Percentiles rank a stretch among this genome's conserved stretches.
Evolutionary conservation across 2,113 vertebrate genomes (phyloP).

Genomic region (Vireo altiloquus): DNA sequence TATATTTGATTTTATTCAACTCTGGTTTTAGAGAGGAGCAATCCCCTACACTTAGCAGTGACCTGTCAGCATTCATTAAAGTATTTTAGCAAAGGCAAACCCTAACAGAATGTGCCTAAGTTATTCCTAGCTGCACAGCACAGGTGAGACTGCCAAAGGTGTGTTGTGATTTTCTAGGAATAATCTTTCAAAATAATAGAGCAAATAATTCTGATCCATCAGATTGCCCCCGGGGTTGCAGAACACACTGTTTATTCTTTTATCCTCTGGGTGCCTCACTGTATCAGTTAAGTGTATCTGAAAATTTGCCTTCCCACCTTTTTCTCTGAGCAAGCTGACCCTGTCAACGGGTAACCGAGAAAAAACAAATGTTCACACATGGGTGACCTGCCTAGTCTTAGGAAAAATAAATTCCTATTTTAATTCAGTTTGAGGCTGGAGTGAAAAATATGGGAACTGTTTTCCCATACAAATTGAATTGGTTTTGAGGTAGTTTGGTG

Average conservation of each 20-base stretch:
- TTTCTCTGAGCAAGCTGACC: not conserved
- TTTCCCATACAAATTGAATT: not conserved
- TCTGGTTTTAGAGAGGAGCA: not conserved
- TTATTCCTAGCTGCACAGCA: not conserved
- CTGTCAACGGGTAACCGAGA: not conserved
- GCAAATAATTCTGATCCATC: not conserved
- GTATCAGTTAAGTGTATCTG: not conserved
- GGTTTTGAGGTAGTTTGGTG: not conserved
- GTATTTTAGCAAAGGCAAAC: not conserved
- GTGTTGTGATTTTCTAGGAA: not conserved
- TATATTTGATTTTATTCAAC: not conserved
- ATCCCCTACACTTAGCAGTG: not conserved
- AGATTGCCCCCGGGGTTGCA: not conserved
- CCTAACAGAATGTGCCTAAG: not conserved
- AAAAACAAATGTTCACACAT: not conserved
- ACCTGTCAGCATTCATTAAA: not conserved
- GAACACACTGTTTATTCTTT: not conserved
- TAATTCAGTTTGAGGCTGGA: not conserved
- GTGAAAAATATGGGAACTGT: not conserved
- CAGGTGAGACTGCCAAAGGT: not conserved
- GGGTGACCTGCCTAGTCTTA: not conserved
- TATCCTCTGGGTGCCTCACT: fast-evolving
- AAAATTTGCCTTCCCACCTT: not conserved
- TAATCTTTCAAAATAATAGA: not conserved
- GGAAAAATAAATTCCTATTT: not conserved